Conservation (phyloP, 2,113 vertebrate species). For the Dicentrarchus labrax region DNA sequence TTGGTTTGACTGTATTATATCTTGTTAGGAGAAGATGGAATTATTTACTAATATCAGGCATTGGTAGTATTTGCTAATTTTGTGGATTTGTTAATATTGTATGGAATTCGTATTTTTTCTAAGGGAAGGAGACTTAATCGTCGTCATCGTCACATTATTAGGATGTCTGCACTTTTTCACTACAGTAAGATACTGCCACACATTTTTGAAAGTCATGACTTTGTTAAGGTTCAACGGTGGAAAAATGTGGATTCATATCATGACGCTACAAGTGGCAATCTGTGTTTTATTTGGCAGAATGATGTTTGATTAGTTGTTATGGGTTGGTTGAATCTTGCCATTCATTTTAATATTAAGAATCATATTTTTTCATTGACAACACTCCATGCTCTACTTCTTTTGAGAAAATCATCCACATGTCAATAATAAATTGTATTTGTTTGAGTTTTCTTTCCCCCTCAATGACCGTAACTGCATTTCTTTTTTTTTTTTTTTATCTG, state of each 20-base stretch:
- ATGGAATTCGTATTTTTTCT: conserved; percentile 1
- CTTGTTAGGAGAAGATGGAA: not conserved
- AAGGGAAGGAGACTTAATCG: conserved; percentile 35
- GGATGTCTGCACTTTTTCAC: conserved; percentile 8
- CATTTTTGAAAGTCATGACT: not conserved
- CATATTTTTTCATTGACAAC: not conserved
- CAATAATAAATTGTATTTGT: conserved; percentile 56
- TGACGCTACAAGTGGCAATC: not conserved
- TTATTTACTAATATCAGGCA: not conserved
- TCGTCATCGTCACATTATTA: not conserved
- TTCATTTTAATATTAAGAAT: conserved; percentile 5
- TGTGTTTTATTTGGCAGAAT: not conserved
- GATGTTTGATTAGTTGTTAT: not conserved
- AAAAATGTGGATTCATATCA: not conserved
- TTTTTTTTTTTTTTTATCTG: not conserved
- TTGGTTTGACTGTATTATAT: not conserved
- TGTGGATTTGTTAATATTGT: not conserved
- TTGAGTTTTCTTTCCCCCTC: not conserved
- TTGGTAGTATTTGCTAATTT: conserved; percentile 2
- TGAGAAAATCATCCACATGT: conserved; percentile 1
- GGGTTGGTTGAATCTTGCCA: not conserved
- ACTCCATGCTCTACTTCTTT: conserved; percentile 40
- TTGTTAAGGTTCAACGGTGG: not conserved
- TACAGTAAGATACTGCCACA: not conserved
- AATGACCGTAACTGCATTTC: not conserved